Base-by-base conservation (phyloP, 2,113 vertebrate species). In the Mionectes macconnelli region DNA sequence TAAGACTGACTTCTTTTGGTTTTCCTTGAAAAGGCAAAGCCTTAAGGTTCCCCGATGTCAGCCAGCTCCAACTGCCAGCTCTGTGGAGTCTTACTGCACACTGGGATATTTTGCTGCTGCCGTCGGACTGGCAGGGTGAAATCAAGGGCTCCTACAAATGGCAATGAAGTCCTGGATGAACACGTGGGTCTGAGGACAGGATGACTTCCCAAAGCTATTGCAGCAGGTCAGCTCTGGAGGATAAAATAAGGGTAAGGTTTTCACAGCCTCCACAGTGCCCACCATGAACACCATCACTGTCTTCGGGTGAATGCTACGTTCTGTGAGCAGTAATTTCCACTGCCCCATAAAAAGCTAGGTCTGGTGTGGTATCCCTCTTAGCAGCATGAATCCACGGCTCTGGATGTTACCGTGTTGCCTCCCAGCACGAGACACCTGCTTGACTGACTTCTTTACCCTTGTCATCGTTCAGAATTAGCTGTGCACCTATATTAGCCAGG, bases 381-480 rank as follows among this genome's bases (percentile, higher is more conserved):
- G n/a, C 30, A 76, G 50, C 8, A 3, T 0, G 8, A 76, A 69
- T 64, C 80, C 62, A 30, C 1, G 0, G 42, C 81, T 96, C 81
- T 1, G 14, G 80, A 83, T 76, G 70, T 59, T 11, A 9, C 68
- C 82, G 5, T 91, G 57, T n/a, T 69, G 33, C 69, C 79, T 92
- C 84, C 73, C 73, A 66, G 89, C 52, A 59, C 73, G 52, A 96
- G 59, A 33, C 63, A 93, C 87, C 87, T 91, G 84, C 84, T 67
- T 69, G 77, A 53, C 55, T 75, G 64, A 81, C 93, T 81, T 50
- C 88, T 93, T 91, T 95, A 82, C 87, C 91, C 91, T 94, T 87
- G 84, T 47, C 86, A 57, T 52, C 44, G 74, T 91, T 94, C 47
- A 55, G 50, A 87, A 79, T 92, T 92, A 84, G 73, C 84, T 44